Evolutionary conservation across 2,888 invertebrate genomes (phyloP).

Genomic region (Plagodis dolabraria): DNA sequence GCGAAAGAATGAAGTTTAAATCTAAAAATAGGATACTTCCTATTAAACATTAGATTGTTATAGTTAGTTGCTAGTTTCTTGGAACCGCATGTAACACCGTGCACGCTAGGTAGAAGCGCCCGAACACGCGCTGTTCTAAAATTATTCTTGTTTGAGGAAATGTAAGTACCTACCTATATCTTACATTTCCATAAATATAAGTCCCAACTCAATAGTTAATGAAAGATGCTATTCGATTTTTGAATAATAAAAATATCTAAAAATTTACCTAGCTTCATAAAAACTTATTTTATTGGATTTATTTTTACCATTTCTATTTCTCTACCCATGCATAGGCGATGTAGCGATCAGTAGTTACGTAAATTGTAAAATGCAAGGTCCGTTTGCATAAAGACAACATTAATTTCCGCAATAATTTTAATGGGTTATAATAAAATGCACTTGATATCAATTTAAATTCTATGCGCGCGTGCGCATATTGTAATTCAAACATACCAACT

Average conservation of each 20-base stretch:
- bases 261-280: no score
- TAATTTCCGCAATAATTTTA: conserved; percentile 50
- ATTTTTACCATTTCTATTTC: no score
- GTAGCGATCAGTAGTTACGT: conserved; percentile 7
- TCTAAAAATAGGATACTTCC: conserved; percentile 54
- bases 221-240: no score
- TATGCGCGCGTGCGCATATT: conserved; percentile 57
- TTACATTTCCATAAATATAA: background rate
- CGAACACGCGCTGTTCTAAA: conserved; percentile 49
- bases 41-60: conserved; percentile 34
- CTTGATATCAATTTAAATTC: conserved; percentile 67
- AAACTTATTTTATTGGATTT: no score
- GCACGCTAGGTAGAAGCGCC: conserved; percentile 51
- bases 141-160: conserved; percentile 24
- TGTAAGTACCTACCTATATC: conserved; percentile 15
- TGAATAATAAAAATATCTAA: no score
- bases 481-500: conserved; percentile 72
- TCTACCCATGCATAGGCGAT: no score
- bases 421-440: conserved; percentile 48
- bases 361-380: conserved; percentile 24
- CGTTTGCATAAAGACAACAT: conserved; percentile 33
- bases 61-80: conserved; percentile 61
- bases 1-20: conserved; percentile 76
- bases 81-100: conserved; percentile 60
- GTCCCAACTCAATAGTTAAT: no score